Base-by-base conservation (phyloP, 2,888 invertebrate genomes). In the Ormia ochracea region DNA sequence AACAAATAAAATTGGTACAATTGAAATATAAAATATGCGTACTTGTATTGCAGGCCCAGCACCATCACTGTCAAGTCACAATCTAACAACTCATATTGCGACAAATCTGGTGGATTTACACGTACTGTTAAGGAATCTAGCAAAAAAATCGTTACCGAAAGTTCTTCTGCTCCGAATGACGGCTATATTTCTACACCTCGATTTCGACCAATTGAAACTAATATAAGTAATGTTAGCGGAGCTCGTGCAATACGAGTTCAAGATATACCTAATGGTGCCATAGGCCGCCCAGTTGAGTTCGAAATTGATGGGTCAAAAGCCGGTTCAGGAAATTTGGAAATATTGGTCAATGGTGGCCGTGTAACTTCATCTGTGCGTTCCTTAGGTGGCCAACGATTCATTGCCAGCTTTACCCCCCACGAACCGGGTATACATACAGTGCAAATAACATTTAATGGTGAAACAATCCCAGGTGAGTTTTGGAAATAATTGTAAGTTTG, bases 261-360 rank as follows among this genome's bases (percentile, higher is more conserved):
- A 85, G 94, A 93, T 77, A 94, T 96, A 84, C 95, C 96, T 2
- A 94, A 95, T 90, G 97, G 97, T 82, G 91, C 94, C 59, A 93
- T 98, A 68, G 97, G 98, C 83, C 94, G 95, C 88, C 96, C 97
- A 66, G 97, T 98, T 65, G 96, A 98, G 90, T 99, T 99, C 91
- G 96, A 97, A 91, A 98, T 99, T 90, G 98, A 99, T 90, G 98
- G 98, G 72, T 95, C 96, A 76, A 93, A 94, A 82, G 98, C 98
- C n/a, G 98, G 98, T 38, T 96, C 97, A 3, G 99, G 98, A 14
- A 98, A 98, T 90, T 90, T 99, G 83, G 98, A 98, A 90, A 95
- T 99, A 83, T 93, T 98, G 82, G 98, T 98, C 7, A 98, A 98
- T 86, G 98, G 97, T 41, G 96, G 98, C 4, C 94, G 97, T 82